Conservation (phyloP, 2,113 vertebrate species). For the Noturus placidus region DNA sequence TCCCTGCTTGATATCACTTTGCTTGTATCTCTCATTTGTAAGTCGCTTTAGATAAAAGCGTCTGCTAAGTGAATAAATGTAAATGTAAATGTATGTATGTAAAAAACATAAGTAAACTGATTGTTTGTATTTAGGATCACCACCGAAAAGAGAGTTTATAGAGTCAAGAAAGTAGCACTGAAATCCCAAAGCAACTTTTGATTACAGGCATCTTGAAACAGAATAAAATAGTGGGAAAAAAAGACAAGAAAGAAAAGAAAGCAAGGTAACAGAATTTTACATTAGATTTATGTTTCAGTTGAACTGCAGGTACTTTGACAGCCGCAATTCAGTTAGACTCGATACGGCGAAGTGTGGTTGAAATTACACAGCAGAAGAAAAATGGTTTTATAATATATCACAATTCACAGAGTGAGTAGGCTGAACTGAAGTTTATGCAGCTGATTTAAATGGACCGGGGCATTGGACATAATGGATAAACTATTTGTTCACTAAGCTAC, state of each 20-base stretch:
- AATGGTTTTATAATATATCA: background rate
- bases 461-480: background rate
- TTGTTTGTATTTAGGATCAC: background rate
- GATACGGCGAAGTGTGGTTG: background rate
- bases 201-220: background rate
- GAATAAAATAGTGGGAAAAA: background rate
- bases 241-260: background rate
- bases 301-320: background rate
- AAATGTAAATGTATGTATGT: too few species aligned
- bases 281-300: background rate
- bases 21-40: too few species aligned
- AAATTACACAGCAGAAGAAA: background rate
- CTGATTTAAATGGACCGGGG: background rate
- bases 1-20: too few species aligned
- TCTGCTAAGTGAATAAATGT: too few species aligned
- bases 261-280: background rate
- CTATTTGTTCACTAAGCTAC: conserved; percentile 3
- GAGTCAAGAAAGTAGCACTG: background rate
- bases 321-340: background rate
- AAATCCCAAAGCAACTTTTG: background rate
- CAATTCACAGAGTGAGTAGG: background rate
- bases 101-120: background rate
- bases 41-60: too few species aligned
- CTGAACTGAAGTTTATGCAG: background rate
- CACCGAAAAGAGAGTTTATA: background rate